A percentile compares a stretch with the other conserved stretches of the same genome.
These are phyloP conservation scores for Emmelina monodactyla DNA, from an alignment of 2,888 invertebrate genomes.

Conservation along the genomic window DNA sequence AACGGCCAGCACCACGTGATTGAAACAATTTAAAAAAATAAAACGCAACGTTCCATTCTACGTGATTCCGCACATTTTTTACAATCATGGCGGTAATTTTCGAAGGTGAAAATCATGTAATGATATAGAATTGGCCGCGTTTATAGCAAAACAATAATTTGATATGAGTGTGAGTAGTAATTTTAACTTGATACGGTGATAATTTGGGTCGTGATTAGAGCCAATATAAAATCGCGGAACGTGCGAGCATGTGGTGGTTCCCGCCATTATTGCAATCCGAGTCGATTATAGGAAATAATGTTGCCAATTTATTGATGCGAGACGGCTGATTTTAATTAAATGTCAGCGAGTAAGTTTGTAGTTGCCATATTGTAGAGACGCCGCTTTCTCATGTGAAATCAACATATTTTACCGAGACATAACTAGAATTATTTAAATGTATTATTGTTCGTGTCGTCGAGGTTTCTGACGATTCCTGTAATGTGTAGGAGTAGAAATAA, in stretches of 20 bases:
- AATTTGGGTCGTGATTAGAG: conserved; percentile 19
- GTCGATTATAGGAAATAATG: neutral
- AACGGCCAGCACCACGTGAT: conserved; percentile 21
- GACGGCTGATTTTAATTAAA: neutral
- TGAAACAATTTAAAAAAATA: conserved; percentile 21
- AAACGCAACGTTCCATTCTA: conserved; percentile 10
- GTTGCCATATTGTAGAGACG: no score
- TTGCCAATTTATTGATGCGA: conserved; percentile 1
- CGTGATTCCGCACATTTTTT: conserved; percentile 20
- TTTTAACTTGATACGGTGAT: conserved; percentile 18
- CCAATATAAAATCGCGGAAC: conserved; percentile 17
- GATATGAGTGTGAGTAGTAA: conserved; percentile 9
- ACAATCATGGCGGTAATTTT: conserved; percentile 5
- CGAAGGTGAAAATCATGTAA: conserved; percentile 21
- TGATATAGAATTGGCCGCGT: conserved; percentile 14
- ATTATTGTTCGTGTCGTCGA: no score
- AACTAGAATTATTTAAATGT: no score
- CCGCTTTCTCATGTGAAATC: no score
- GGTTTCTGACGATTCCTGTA: no score
- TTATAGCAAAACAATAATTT: conserved; percentile 20
- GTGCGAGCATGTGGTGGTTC: conserved; percentile 15
- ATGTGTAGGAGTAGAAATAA: no score
- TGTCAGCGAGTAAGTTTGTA: neutral
- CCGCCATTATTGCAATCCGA: neutral
- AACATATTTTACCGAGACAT: no score